Evolutionary conservation across 2,888 invertebrate species (phyloP).

Genomic region (Aporophyla nigra): DNA sequence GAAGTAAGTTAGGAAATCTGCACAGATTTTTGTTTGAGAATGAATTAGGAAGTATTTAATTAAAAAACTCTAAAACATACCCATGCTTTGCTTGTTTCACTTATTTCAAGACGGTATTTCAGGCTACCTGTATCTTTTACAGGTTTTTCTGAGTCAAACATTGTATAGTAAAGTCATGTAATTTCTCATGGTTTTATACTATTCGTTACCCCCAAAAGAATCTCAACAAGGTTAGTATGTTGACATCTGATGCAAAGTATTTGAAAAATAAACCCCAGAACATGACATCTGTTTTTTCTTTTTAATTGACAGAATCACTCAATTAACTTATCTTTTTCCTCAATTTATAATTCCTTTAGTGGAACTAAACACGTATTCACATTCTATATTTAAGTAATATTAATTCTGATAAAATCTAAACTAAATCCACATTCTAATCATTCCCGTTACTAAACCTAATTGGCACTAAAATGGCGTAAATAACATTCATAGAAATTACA

Average conservation of each 20-base stretch:
- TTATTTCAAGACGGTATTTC: background rate
- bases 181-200: too few relatives aligned
- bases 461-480: background rate
- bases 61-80: background rate
- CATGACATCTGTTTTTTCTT: background rate
- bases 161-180: background rate
- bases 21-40: background rate
- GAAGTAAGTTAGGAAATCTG: background rate
- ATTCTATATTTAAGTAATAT: background rate
- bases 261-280: background rate
- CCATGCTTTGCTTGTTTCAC: slow-evolving; percentile 35
- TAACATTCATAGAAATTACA: background rate
- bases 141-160: background rate
- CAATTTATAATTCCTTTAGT: background rate
- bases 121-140: background rate
- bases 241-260: too few relatives aligned
- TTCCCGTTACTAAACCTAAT: slow-evolving; percentile 18
- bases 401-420: background rate
- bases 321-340: background rate
- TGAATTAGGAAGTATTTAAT: background rate
- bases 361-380: background rate
- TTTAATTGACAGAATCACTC: background rate
- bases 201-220: background rate
- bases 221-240: background rate
- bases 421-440: slow-evolving; percentile 25